A percentile compares a stretch with the other conserved stretches of the same genome.
phyloP scores from a whole-genome alignment of 2,888 invertebrate genomes.

The Gasteruption jaculator region DNA sequence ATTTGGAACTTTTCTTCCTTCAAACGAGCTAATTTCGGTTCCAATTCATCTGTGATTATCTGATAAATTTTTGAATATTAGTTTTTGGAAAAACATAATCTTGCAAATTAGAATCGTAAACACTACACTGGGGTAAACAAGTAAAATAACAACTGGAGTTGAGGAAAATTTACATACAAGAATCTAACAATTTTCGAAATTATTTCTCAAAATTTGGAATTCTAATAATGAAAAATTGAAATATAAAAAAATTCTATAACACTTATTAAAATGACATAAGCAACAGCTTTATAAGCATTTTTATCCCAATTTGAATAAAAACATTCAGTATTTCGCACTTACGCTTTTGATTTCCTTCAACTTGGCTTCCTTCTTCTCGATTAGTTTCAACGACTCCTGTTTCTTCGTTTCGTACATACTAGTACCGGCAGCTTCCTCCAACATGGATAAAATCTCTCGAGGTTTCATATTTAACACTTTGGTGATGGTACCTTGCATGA shows the following conservation, averaged over 20 bases:
- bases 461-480: conserved; percentile 99
- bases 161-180: too few relatives aligned
- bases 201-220: neutral
- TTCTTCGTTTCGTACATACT: conserved; percentile 95
- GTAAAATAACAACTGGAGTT: too few relatives aligned
- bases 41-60: conserved; percentile 79
- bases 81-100: too few relatives aligned
- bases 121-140: neutral
- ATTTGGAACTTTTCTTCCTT: conserved; percentile 81
- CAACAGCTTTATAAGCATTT: too few relatives aligned
- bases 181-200: neutral
- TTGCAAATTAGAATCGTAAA: neutral
- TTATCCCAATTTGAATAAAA: too few relatives aligned
- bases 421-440: conserved; percentile 98
- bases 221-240: too few relatives aligned
- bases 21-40: conserved; percentile 82
- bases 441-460: conserved; percentile 92
- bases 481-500: conserved; percentile 99
- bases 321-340: too few relatives aligned
- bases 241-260: neutral
- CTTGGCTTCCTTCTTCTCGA: conserved; percentile 90
- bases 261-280: conserved; percentile 5
- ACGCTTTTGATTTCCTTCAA: conserved; percentile 81
- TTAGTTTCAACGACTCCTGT: conserved; percentile 76
- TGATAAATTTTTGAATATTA: conserved; percentile 41